Conservation (phyloP, 2,797 vertebrate species). For the Glyptemys insculpta region DNA sequence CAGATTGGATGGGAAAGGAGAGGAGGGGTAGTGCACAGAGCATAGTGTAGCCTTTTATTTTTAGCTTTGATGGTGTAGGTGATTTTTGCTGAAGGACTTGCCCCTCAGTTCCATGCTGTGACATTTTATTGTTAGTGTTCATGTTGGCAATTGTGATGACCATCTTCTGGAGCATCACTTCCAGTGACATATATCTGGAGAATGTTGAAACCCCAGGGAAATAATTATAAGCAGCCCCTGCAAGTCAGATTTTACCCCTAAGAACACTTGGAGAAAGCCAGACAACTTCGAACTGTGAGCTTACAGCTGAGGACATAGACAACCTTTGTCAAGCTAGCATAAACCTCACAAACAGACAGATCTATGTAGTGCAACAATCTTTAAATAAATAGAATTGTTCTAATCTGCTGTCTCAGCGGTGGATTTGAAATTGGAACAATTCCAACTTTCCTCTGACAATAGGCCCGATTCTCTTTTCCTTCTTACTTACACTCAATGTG, state of each 20-base stretch:
- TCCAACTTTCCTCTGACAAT: neutral
- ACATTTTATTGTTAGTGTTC: conserved; percentile 64
- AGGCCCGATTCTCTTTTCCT: neutral
- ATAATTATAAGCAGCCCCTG: conserved; percentile 67
- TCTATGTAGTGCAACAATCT: neutral
- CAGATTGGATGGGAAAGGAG: neutral
- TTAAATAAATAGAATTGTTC: conserved; percentile 23
- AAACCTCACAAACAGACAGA: conserved; percentile 55
- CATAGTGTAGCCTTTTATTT: neutral
- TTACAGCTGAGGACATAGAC: conserved; percentile 64
- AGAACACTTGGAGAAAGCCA: conserved; percentile 56
- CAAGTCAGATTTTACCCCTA: conserved; percentile 70
- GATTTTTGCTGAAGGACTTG: conserved; percentile 30
- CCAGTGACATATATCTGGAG: conserved; percentile 58
- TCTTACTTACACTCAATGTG: neutral
- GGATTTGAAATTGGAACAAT: conserved; percentile 28
- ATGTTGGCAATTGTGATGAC: conserved; percentile 53
- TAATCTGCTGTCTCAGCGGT: conserved; percentile 45
- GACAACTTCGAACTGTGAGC: conserved; percentile 34
- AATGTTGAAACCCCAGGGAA: conserved; percentile 68
- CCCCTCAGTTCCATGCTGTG: conserved; percentile 32
- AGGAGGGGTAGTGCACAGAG: accelerated
- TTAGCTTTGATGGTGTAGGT: accelerated
- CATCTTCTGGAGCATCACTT: conserved; percentile 48
- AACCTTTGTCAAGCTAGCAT: conserved; percentile 56